phyloP scores from a whole-genome alignment of 1,140 invertebrate species.

The Megathymus violae region DNA sequence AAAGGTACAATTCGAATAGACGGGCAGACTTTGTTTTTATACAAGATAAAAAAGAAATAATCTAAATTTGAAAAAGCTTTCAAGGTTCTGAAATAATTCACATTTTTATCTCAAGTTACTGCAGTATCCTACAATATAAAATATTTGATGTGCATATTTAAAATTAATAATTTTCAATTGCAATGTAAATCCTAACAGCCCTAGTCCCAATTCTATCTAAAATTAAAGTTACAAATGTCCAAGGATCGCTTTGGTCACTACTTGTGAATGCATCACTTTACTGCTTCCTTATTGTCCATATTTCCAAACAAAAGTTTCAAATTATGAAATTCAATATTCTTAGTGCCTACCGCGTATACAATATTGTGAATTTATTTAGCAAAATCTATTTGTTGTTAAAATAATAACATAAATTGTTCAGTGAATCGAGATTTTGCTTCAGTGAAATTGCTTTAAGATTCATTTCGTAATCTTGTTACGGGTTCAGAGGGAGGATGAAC shows the following conservation, averaged over 20 bases:
- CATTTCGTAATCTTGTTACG: slow-evolving; percentile 20
- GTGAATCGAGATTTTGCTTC: slow-evolving; percentile 12
- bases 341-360: not conserved
- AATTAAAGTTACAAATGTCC: too few species aligned
- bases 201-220: too few species aligned
- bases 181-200: too few species aligned
- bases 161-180: too few species aligned
- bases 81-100: not conserved
- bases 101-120: not conserved
- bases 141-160: too few species aligned
- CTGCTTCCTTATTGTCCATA: too few species aligned
- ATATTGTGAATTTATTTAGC: slow-evolving; percentile 2
- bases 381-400: slow-evolving; percentile 20
- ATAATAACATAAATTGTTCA: slow-evolving; percentile 22
- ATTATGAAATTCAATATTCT: not conserved
- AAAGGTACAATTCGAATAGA: not conserved
- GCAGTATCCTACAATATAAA: too few species aligned
- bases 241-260: too few species aligned
- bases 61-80: not conserved
- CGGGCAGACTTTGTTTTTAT: not conserved
- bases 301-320: slow-evolving; percentile 2
- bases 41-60: not conserved
- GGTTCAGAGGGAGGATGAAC: slow-evolving; percentile 17
- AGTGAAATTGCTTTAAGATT: slow-evolving; percentile 21
- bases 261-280: too few species aligned